Conservation (phyloP, 2,888 invertebrate species). For the Strigamia crassipes region DNA sequence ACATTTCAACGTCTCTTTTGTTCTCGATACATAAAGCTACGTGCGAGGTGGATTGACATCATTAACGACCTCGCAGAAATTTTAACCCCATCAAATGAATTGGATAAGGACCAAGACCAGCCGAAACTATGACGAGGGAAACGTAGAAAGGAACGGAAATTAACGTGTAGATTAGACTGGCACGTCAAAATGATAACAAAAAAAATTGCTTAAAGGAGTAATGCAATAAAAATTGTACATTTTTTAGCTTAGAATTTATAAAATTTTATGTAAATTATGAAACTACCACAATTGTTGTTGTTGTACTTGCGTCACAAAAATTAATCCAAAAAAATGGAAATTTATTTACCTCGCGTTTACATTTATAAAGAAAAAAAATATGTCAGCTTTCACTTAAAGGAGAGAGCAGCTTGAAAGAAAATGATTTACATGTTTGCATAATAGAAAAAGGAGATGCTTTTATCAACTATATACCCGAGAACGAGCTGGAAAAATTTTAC, state of each 20-base stretch:
- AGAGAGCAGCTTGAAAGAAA: conserved; percentile 23
- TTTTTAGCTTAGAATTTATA: no score
- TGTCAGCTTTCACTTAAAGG: conserved; percentile 10
- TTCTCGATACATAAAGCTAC: background rate
- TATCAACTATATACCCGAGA: conserved; percentile 3
- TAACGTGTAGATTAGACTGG: background rate
- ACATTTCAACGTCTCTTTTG: conserved; percentile 34
- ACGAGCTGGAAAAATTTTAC: background rate
- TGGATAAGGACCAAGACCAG: conserved; percentile 3
- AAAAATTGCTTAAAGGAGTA: no score
- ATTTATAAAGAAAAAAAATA: background rate
- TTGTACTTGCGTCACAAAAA: background rate
- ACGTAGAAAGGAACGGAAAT: background rate
- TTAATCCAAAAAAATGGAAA: background rate
- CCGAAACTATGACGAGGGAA: background rate
- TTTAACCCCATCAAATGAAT: conserved; percentile 13
- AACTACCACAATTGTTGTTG: no score
- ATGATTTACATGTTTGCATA: conserved; percentile 30
- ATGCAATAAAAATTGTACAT: no score
- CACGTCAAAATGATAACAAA: no score
- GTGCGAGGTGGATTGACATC: background rate
- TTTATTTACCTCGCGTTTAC: conserved; percentile 3
- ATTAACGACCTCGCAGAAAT: conserved; percentile 10
- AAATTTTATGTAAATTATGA: no score
- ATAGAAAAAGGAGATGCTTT: background rate